Evolutionary conservation across 2,797 vertebrate genomes (phyloP).

Genomic region (Phyllotis vaccarum): DNA sequence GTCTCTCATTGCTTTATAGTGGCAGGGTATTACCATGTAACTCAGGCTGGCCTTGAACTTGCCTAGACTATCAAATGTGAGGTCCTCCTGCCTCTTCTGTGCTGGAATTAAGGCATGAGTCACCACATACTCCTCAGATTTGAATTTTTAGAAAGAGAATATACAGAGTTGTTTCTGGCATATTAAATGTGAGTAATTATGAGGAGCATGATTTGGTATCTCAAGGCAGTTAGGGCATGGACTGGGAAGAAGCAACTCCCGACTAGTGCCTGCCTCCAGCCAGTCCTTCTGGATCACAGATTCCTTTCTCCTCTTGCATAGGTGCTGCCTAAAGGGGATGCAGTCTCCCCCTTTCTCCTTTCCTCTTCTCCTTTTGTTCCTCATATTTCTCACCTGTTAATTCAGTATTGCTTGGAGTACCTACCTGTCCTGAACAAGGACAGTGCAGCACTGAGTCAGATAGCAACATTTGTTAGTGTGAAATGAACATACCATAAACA

Average conservation of each 20-base stretch:
- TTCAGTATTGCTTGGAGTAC: not conserved
- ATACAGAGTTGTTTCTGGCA: not conserved
- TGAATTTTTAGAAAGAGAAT: constrained; percentile 62
- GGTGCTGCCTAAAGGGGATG: not conserved
- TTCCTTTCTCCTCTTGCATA: not conserved
- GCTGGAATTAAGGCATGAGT: not conserved
- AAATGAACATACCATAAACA: not conserved
- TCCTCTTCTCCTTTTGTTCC: no score
- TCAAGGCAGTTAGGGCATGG: not conserved
- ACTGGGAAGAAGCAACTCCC: not conserved
- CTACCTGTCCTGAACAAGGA: not conserved
- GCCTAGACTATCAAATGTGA: not conserved
- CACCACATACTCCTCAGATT: not conserved
- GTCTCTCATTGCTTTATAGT: not conserved
- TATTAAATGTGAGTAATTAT: constrained; percentile 58
- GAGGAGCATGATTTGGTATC: constrained; percentile 47
- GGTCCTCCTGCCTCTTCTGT: not conserved
- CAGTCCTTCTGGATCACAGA: not conserved
- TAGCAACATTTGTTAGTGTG: constrained; percentile 49
- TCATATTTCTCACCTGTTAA: not conserved
- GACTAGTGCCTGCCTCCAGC: not conserved
- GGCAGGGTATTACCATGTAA: not conserved
- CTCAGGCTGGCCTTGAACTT: not conserved
- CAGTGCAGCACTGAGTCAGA: not conserved
- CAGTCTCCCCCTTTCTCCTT: not conserved